Evolutionary conservation across 2,888 invertebrate genomes (phyloP).

Genomic region (Apeira syringaria): DNA sequence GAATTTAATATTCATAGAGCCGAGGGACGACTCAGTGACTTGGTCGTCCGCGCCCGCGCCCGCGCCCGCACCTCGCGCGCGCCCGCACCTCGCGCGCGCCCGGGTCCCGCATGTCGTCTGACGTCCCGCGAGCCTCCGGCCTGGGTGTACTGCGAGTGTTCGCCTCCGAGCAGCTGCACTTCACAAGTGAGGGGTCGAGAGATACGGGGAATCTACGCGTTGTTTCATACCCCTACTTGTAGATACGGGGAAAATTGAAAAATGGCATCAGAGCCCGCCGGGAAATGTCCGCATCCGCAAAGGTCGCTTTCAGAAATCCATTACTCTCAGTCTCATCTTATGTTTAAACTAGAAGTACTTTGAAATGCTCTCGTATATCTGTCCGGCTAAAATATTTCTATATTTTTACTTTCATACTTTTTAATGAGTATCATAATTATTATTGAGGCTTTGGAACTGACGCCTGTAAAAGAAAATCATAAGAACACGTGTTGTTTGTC

Average conservation of each 20-base stretch:
- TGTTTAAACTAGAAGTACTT: conserved; percentile 21
- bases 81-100: too few relatives aligned
- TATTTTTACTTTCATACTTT: conserved; percentile 1
- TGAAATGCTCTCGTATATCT: too few relatives aligned
- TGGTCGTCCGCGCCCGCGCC: conserved; percentile 78
- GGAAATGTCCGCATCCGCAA: conserved; percentile 46
- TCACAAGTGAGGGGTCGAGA: conserved; percentile 57
- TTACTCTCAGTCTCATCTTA: conserved; percentile 27
- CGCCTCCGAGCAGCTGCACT: conserved; percentile 71
- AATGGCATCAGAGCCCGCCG: conserved; percentile 59
- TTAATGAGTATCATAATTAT: not conserved
- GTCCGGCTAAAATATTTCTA: conserved; percentile 15
- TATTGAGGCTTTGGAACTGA: too few relatives aligned
- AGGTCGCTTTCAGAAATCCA: conserved; percentile 48
- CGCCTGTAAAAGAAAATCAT: too few relatives aligned
- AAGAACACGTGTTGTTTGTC: too few relatives aligned
- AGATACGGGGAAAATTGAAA: conserved; percentile 68
- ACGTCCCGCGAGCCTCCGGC: conserved; percentile 70
- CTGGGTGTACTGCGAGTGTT: conserved; percentile 76
- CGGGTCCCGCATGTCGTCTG: conserved; percentile 76
- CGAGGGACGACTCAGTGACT: conserved; percentile 80
- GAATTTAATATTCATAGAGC: conserved; percentile 82
- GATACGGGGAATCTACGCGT: conserved; percentile 58
- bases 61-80: too few relatives aligned
- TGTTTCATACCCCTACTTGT: conserved; percentile 49